Conservation (phyloP, 1,140 invertebrate genomes). For the Vanessa atalanta region DNA sequence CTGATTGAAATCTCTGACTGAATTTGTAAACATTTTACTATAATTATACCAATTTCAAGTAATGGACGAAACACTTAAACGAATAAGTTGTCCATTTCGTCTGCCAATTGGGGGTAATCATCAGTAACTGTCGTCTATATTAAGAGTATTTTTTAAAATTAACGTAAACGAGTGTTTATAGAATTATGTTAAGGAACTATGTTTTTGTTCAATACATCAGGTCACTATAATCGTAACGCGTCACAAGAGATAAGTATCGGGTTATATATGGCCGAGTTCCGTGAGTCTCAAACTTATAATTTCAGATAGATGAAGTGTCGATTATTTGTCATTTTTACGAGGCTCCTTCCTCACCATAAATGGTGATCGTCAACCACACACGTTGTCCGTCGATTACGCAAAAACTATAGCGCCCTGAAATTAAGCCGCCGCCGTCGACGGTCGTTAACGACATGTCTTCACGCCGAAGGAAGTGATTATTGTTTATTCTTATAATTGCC, state of each 20-base stretch:
- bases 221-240: neutral
- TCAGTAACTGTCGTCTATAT: slow-evolving; percentile 4
- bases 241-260: slow-evolving; percentile 4
- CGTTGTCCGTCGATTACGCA: slow-evolving; percentile 51
- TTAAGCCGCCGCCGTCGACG: slow-evolving; percentile 48
- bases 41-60: slow-evolving; percentile 20
- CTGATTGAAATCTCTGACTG: slow-evolving; percentile 10
- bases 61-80: slow-evolving; percentile 4
- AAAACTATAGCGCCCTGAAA: slow-evolving; percentile 56
- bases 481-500: slow-evolving; percentile 76
- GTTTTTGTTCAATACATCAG: slow-evolving; percentile 9
- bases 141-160: slow-evolving; percentile 9
- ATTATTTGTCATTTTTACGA: slow-evolving; percentile 48
- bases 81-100: slow-evolving; percentile 6
- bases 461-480: slow-evolving; percentile 74
- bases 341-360: slow-evolving; percentile 48
- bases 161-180: slow-evolving; percentile 8
- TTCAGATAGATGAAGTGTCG: slow-evolving; percentile 51
- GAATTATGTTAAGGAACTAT: slow-evolving; percentile 13
- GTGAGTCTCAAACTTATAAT: slow-evolving; percentile 34
- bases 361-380: slow-evolving; percentile 55
- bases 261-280: slow-evolving; percentile 32
- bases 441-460: slow-evolving; percentile 56
- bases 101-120: slow-evolving; percentile 12
- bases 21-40: slow-evolving; percentile 19